Evolutionary conservation across 92 coral and sea anemone genomes (phyloP).

Genomic region (Phymanthus crucifer): DNA sequence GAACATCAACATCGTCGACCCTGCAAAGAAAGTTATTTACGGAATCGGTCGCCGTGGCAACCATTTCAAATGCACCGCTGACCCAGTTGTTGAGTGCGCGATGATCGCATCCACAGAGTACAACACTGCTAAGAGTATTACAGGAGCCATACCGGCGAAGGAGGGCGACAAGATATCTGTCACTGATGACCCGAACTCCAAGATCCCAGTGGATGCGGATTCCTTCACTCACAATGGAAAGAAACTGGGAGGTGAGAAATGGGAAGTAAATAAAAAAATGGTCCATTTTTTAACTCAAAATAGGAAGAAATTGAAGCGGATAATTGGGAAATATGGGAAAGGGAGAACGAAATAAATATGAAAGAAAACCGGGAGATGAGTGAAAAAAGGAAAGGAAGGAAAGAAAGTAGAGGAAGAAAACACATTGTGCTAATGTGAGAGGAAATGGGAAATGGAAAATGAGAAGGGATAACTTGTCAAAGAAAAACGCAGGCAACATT

Average conservation of each 20-base stretch:
- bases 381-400: background rate
- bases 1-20: conserved; percentile 20
- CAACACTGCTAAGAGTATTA: background rate
- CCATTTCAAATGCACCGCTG: conserved; percentile 10
- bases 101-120: conserved; percentile 1
- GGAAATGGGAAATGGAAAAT: conserved; percentile 21
- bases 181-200: conserved; percentile 24
- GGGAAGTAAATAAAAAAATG: no score
- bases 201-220: background rate
- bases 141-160: conserved; percentile 8
- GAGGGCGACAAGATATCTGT: background rate
- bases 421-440: no score
- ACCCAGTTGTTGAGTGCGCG: background rate
- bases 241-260: conserved; percentile 24
- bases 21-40: conserved; percentile 6
- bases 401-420: background rate
- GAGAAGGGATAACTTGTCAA: background rate
- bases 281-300: no score
- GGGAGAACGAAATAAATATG: background rate
- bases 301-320: no score
- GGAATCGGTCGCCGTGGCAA: conserved; percentile 6
- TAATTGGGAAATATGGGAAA: background rate
- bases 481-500: background rate
- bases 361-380: background rate
- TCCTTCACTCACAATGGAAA: background rate